A percentile compares a stretch with the other conserved stretches of the same genome.
phyloP scores from a whole-genome alignment of 2,888 invertebrate genomes.

The Conomelus anceps region DNA sequence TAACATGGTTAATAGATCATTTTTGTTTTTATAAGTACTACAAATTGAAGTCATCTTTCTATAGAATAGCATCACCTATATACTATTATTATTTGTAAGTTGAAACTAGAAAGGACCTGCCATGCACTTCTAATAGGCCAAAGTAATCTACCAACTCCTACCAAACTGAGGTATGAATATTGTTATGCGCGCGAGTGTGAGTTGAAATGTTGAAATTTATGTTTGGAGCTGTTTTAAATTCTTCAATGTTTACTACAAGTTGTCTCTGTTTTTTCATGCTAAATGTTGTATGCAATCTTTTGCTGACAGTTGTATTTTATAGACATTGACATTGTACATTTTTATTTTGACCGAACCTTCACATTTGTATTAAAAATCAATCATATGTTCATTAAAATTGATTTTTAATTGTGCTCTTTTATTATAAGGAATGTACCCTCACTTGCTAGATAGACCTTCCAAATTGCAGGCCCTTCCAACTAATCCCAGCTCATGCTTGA shows the following conservation, averaged over 20 bases:
- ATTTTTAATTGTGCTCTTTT: constrained; percentile 22
- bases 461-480: too few relatives aligned
- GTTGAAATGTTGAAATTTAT: neutral
- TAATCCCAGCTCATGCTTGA: too few relatives aligned
- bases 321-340: neutral
- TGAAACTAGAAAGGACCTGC: neutral
- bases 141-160: neutral
- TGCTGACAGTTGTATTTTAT: neutral
- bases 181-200: neutral
- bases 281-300: neutral
- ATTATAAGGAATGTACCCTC: neutral
- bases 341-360: neutral
- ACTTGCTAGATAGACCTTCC: neutral
- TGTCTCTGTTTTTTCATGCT: neutral
- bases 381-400: constrained; percentile 27
- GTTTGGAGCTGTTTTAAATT: neutral
- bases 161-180: neutral
- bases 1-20: too few relatives aligned
- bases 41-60: too few relatives aligned
- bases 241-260: neutral
- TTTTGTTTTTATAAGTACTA: too few relatives aligned
- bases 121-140: neutral
- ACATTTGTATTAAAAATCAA: constrained; percentile 26
- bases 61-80: neutral
- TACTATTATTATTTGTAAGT: neutral